Evolutionary conservation across 2,888 invertebrate genomes (phyloP).

Genomic region (Ceratothoa steindachneri): DNA sequence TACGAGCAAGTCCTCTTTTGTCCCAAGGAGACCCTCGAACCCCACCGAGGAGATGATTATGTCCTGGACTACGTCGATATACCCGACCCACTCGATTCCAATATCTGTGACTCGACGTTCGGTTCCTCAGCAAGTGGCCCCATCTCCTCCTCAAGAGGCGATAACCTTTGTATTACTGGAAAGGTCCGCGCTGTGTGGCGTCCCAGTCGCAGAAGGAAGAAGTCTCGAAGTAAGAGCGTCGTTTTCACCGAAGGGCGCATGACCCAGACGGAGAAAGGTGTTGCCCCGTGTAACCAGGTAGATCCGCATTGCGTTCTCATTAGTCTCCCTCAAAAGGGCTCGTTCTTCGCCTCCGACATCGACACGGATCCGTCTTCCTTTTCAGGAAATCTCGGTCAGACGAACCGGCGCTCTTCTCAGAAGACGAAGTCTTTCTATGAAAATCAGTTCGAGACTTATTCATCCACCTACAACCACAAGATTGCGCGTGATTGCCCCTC

Average conservation of each 20-base stretch:
- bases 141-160: background rate
- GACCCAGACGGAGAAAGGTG: background rate
- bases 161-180: background rate
- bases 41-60: background rate
- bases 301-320: background rate
- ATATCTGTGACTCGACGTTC: background rate
- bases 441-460: too few species aligned
- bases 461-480: too few species aligned
- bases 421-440: too few species aligned
- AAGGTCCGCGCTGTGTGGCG: background rate
- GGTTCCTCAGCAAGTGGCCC: background rate
- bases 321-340: background rate
- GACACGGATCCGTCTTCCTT: too few species aligned
- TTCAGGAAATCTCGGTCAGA: too few species aligned
- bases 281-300: too few species aligned
- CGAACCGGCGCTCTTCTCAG: too few species aligned
- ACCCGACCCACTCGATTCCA: background rate
- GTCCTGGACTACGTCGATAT: background rate
- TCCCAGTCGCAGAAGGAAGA: background rate
- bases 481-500: too few species aligned
- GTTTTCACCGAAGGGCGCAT: background rate
- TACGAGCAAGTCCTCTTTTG: constrained; percentile 23
- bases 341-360: background rate
- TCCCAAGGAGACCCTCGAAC: background rate
- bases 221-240: background rate